These are phyloP conservation scores for Prosopocoilus inquinatus DNA, from an alignment of 2,888 invertebrate species.

Conservation along the genomic window DNA sequence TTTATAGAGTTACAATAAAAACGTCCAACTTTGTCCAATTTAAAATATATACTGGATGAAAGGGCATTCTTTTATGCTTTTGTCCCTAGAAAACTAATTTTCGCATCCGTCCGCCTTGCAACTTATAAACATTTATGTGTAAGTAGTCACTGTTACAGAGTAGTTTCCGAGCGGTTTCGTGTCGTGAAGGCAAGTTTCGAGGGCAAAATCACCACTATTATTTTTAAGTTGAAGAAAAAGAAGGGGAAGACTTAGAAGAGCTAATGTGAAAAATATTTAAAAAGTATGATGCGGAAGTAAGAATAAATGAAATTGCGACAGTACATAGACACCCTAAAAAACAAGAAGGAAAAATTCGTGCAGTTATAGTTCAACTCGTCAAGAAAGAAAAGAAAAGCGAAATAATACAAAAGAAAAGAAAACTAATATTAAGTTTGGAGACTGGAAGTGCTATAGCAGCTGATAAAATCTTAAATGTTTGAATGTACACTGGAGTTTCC, in stretches of 20 bases:
- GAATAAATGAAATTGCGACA: not conserved
- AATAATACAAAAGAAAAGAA: not conserved
- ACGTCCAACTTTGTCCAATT: too few relatives aligned
- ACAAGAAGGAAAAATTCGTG: not conserved
- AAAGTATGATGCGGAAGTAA: not conserved
- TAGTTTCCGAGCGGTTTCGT: too few relatives aligned
- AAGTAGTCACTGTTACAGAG: too few relatives aligned
- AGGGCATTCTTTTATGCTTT: too few relatives aligned
- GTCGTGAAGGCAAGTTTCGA: too few relatives aligned
- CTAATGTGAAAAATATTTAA: not conserved
- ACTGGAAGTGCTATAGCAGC: not conserved
- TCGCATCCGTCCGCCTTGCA: too few relatives aligned
- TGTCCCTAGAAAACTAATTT: too few relatives aligned
- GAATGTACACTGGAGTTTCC: too few relatives aligned
- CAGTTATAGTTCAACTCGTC: not conserved
- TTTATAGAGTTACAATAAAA: too few relatives aligned
- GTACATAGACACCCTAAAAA: not conserved
- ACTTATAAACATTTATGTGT: too few relatives aligned
- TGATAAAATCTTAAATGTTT: not conserved
- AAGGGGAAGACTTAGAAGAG: not conserved
- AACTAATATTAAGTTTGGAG: not conserved
- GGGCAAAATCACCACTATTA: not conserved
- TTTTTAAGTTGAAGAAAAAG: not conserved
- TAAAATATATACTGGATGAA: too few relatives aligned
- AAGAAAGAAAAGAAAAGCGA: not conserved